Percentiles rank a stretch among this genome's conserved stretches.
Evolutionary conservation across 2,113 vertebrate species (phyloP).

Genomic region (Cavia porcellus): DNA sequence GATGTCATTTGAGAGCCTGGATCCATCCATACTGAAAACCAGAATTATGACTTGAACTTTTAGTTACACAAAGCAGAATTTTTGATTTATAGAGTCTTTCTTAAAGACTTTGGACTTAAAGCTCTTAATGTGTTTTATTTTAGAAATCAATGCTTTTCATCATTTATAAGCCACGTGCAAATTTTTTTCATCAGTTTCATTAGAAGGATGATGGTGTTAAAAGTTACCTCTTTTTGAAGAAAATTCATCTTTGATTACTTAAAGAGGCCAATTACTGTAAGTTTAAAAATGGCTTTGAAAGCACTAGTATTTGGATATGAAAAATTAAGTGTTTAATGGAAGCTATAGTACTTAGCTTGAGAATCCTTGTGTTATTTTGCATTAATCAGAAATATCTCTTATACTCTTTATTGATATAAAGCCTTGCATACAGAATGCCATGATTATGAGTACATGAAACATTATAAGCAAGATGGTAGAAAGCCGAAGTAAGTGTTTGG

Average conservation of each 20-base stretch:
- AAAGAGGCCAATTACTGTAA: slow-evolving; percentile 54
- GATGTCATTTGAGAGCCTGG: not conserved
- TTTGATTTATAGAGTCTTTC: not conserved
- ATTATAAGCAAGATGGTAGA: not conserved
- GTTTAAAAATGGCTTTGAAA: slow-evolving; percentile 47
- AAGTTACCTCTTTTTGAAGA: not conserved
- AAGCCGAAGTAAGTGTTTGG: not conserved
- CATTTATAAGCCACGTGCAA: not conserved
- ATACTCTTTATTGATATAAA: not conserved
- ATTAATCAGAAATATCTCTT: slow-evolving; percentile 44
- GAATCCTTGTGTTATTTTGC: slow-evolving; percentile 43
- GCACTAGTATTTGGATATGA: slow-evolving; percentile 49
- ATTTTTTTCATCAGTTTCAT: slow-evolving; percentile 29
- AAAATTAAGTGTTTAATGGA: slow-evolving; percentile 68
- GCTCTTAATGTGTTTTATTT: not conserved
- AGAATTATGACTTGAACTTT: not conserved
- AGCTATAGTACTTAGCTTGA: slow-evolving; percentile 12
- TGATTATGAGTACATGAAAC: not conserved
- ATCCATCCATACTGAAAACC: not conserved
- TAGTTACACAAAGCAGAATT: not conserved
- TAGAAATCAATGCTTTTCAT: not conserved
- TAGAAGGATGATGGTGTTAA: not conserved
- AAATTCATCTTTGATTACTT: not conserved
- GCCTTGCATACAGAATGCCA: not conserved
- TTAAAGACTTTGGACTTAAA: not conserved